Evolutionary conservation across 2,888 invertebrate species (phyloP).

Genomic region (Lochmaea crataegi): DNA sequence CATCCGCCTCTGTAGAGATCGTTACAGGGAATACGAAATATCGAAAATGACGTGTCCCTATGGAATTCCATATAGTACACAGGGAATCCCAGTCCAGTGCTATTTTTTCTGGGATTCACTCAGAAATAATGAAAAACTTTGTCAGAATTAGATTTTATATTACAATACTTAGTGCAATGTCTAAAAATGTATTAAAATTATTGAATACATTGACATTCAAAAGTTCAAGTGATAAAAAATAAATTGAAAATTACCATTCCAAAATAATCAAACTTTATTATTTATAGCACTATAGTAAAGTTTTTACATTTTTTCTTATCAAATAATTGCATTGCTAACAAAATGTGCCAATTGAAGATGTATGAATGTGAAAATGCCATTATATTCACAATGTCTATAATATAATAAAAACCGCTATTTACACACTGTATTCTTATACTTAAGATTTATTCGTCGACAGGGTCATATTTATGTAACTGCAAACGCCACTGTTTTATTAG

Average conservation of each 20-base stretch:
- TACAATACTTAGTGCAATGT: not conserved
- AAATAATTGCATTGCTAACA: not conserved
- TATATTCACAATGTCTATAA: not conserved
- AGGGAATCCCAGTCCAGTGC: no score
- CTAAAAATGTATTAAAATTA: not conserved
- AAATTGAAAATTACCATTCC: not conserved
- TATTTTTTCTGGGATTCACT: not conserved
- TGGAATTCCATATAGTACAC: no score
- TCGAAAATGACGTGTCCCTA: no score
- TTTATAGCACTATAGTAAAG: no score
- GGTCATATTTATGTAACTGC: conserved; percentile 84
- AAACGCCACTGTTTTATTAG: conserved; percentile 89
- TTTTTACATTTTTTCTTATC: not conserved
- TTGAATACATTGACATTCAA: not conserved
- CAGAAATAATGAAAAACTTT: not conserved
- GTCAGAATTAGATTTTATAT: not conserved
- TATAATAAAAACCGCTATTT: not conserved
- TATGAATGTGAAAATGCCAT: not conserved
- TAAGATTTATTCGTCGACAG: conserved; percentile 48
- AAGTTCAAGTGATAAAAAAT: not conserved
- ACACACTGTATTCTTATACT: not conserved
- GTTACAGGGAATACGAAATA: no score
- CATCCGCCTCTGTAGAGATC: no score
- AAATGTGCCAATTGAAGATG: not conserved
- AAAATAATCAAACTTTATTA: not conserved